Percentiles rank a stretch among this genome's conserved stretches.
Conservation (phyloP, 2,797 vertebrate genomes). For the Clarias laeviceps region DNA sequence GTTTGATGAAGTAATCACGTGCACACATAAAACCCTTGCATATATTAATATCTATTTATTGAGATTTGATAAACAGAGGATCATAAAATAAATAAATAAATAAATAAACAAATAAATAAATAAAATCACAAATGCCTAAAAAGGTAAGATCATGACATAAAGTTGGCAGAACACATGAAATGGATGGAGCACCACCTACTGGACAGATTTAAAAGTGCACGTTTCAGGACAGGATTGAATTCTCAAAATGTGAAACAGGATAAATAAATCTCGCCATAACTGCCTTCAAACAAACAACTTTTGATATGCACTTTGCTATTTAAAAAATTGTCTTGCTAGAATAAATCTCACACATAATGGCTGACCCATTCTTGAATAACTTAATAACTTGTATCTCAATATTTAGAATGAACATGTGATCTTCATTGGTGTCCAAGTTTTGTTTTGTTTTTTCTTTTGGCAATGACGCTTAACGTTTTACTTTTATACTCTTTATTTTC, state of each 20-base stretch:
- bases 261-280: neutral
- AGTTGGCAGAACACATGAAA: slow-evolving; percentile 50
- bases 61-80: slow-evolving; percentile 60
- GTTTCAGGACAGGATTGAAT: neutral
- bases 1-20: neutral
- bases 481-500: neutral
- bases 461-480: neutral
- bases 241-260: neutral
- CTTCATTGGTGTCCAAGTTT: neutral
- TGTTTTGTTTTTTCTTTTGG: too few relatives aligned
- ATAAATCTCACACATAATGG: neutral
- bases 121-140: slow-evolving; percentile 53
- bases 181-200: slow-evolving; percentile 77
- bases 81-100: slow-evolving; percentile 1
- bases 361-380: neutral
- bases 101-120: neutral
- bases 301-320: too few relatives aligned
- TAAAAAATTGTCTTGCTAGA: neutral
- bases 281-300: neutral
- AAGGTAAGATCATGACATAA: neutral
- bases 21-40: neutral
- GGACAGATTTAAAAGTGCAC: slow-evolving; percentile 48
- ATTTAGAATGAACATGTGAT: neutral
- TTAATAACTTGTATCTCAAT: neutral
- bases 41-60: slow-evolving; percentile 73